These are phyloP conservation scores for Solenopsis fugax DNA, from an alignment of 1,140 invertebrate species.

Conservation along the genomic window DNA sequence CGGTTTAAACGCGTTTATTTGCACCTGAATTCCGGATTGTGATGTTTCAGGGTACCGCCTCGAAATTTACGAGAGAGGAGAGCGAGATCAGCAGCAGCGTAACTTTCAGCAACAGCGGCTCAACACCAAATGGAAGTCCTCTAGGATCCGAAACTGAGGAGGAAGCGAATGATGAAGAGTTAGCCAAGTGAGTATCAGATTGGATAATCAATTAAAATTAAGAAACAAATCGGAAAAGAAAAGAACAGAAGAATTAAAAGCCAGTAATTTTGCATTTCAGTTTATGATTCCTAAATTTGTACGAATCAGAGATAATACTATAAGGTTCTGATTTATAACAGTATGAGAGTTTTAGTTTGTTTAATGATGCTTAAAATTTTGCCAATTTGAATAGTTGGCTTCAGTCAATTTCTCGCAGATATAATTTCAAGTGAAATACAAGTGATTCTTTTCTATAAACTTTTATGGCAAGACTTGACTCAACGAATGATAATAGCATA, in stretches of 20 bases:
- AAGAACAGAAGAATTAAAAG: not conserved
- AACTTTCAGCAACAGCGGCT: constrained; percentile 86
- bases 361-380: not conserved
- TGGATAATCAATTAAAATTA: not conserved
- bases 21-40: not conserved
- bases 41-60: constrained; percentile 70
- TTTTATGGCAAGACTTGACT: not conserved
- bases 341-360: not conserved
- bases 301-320: not conserved
- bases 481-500: not conserved
- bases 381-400: not conserved
- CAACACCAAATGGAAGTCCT: constrained; percentile 85
- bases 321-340: not conserved
- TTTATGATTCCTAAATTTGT: not conserved
- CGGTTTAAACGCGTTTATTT: not conserved
- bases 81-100: constrained; percentile 83
- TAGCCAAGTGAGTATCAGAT: constrained; percentile 81
- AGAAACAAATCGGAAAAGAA: too few species aligned
- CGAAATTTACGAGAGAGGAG: constrained; percentile 81
- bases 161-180: constrained; percentile 83
- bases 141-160: constrained; percentile 85
- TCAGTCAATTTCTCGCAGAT: not conserved
- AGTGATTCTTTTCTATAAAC: not conserved
- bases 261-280: not conserved
- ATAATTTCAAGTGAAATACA: not conserved